Base-by-base conservation (phyloP, 2,113 vertebrate genomes). In the Petrocephalus microphthalmus region DNA sequence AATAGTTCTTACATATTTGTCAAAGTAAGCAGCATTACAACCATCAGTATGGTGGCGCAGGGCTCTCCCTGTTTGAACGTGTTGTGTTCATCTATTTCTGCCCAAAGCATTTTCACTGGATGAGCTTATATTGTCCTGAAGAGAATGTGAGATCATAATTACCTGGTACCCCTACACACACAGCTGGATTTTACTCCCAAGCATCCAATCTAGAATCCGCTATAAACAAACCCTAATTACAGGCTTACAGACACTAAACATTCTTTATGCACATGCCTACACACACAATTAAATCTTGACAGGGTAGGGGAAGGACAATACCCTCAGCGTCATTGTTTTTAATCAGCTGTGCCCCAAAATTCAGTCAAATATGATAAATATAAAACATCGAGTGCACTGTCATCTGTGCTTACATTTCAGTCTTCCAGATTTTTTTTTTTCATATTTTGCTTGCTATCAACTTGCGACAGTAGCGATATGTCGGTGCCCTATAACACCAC, bases 261-360 rank as follows among this genome's bases (percentile, higher is more conserved):
- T 33, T 29, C 52, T 54, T 54, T 33, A 85, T 54, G 52, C 84
- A 54, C 84, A 85, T 54, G 52, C 29, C 52, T 7, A 47, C 45
- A 83, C 81, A 83, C 81, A 37, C 45, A 83, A 83, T 83, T 83
- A 83, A 8, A 83, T 83, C 22, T 49, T 83, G 81, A 83, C 81
- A 83, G 45, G 37, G 19, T 49, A n/a, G 42, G 45, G n/a, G 45
- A 83, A 20, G n/a, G 81, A 83, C 81, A 22, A 22, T 22, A 83
- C 49, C 81, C 22, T 45, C 10, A 5, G 42, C 81, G 49, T 47
- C 45, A 22, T 83, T 83, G n/a, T 54, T 56, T 85, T 85, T 85
- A 53, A 54, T 85, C 52, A 54, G n/a, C 13, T 37, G 84, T 37
- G 22, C 52, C 52, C 54, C 22, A 47, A n/a, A 83, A 29, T 85